Evolutionary conservation across 2,888 invertebrate genomes (phyloP).

Genomic region (Emmelina monodactyla): DNA sequence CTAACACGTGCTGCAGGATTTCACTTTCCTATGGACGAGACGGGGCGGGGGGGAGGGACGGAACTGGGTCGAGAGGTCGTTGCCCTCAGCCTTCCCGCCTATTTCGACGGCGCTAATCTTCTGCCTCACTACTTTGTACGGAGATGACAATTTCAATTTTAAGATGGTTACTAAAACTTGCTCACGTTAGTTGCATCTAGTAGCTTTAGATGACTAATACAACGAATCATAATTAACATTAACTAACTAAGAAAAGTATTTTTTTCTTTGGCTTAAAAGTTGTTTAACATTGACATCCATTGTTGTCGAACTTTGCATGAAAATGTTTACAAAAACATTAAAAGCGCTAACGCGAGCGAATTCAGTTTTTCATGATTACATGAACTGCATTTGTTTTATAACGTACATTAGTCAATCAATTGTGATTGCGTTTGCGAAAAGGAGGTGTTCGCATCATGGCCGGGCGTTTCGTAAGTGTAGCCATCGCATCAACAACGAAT

Average conservation of each 20-base stretch:
- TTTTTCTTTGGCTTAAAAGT: no score
- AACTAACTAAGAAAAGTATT: no score
- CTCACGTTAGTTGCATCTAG: not conserved
- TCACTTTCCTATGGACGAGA: conserved; percentile 3
- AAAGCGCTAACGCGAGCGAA: no score
- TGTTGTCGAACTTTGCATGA: no score
- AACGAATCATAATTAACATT: no score
- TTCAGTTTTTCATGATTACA: no score
- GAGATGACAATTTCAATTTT: no score
- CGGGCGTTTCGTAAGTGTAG: conserved; percentile 60
- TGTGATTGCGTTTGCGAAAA: conserved; percentile 39
- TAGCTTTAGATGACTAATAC: no score
- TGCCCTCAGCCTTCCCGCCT: conserved; percentile 66
- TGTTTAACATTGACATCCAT: no score
- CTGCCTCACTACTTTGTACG: conserved; percentile 23
- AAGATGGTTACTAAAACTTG: no score
- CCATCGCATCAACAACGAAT: no score
- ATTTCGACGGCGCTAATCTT: conserved; percentile 61
- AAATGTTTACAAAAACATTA: no score
- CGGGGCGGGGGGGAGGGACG: conserved; percentile 21
- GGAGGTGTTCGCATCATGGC: conserved; percentile 43
- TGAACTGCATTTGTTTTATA: conserved; percentile 2
- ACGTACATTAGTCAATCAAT: conserved; percentile 24
- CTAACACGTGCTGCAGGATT: not conserved
- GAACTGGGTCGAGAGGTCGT: conserved; percentile 65